Evolutionary conservation across 2,113 vertebrate species (phyloP).

Genomic region (Carassius gibelio): DNA sequence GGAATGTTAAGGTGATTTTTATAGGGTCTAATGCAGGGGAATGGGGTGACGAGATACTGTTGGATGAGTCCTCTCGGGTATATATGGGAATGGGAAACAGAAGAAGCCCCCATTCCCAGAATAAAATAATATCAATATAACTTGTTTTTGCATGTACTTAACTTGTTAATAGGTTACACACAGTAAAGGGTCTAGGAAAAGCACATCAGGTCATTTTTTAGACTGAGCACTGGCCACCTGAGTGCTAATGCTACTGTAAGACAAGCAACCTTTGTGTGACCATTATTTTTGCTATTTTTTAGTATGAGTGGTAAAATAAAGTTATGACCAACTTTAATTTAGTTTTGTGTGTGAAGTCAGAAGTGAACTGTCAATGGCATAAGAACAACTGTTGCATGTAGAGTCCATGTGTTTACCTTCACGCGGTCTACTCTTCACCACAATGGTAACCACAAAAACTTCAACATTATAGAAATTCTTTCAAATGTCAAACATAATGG

Average conservation of each 20-base stretch:
- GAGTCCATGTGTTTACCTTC: no score
- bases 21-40: constrained; percentile 36
- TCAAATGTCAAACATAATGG: no score
- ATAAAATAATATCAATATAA: background rate
- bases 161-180: background rate
- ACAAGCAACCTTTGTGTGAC: background rate
- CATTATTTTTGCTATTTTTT: background rate
- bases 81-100: constrained; percentile 33
- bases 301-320: background rate
- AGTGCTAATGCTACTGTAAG: background rate
- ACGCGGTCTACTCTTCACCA: no score
- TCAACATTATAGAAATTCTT: no score
- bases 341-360: no score
- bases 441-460: no score
- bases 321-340: background rate
- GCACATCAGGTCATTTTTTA: background rate
- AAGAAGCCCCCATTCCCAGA: constrained; percentile 33
- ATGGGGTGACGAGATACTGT: background rate
- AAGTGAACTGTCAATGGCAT: no score
- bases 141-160: background rate
- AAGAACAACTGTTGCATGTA: no score
- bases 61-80: constrained; percentile 26
- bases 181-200: background rate
- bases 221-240: background rate
- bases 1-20: constrained; percentile 42